phyloP scores from a whole-genome alignment of 2,113 vertebrate genomes.

The Amphilophus citrinellus region DNA sequence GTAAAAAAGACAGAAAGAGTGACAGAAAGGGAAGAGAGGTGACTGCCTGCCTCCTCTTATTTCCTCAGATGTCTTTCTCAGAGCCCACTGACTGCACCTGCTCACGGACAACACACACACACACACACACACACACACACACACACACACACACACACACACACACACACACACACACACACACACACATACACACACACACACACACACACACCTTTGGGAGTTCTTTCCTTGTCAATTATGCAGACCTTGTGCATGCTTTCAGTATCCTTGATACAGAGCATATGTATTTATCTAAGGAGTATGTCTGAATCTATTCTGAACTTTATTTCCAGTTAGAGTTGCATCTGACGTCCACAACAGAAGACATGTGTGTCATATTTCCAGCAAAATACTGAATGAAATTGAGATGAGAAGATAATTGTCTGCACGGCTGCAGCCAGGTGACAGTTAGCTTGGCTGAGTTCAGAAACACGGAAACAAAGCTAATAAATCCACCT shows the following conservation, averaged over 20 bases:
- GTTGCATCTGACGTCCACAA: background rate
- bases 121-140: constrained; percentile 23
- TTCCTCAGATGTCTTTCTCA: constrained; percentile 57
- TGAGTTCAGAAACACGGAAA: background rate
- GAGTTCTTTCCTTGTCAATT: background rate
- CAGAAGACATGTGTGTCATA: background rate
- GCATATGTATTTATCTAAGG: too few relatives aligned
- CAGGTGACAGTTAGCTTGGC: background rate
- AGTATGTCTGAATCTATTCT: too few relatives aligned
- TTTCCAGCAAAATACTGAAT: background rate
- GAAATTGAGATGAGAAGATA: background rate
- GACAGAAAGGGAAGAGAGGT: constrained; percentile 67
- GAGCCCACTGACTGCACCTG: constrained; percentile 33
- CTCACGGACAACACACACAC: background rate
- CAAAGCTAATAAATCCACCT: background rate
- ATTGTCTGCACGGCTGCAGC: too few relatives aligned
- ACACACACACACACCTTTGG: background rate
- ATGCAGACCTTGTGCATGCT: background rate
- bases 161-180: constrained; percentile 19
- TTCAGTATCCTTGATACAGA: background rate
- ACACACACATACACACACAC: constrained; percentile 29
- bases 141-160: constrained; percentile 3
- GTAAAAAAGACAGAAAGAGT: constrained; percentile 48
- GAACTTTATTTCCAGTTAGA: background rate
- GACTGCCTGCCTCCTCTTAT: constrained; percentile 73